Percentiles rank a stretch among this genome's conserved stretches.
Evolutionary conservation across 2,113 vertebrate genomes (phyloP).

Genomic region (Crocuta crocuta): DNA sequence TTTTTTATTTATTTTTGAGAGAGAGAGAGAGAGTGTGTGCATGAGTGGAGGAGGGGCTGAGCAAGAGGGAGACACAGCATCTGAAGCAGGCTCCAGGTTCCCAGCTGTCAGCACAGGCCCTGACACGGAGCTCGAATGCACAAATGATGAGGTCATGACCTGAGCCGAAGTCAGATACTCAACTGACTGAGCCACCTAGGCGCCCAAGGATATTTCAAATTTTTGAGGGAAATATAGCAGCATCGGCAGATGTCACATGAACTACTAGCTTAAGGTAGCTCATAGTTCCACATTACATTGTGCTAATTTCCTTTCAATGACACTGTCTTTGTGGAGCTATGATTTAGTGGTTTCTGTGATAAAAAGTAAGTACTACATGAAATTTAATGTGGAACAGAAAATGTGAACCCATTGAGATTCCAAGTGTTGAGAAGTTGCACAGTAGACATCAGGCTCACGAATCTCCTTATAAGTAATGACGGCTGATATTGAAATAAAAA

Average conservation of each 20-base stretch:
- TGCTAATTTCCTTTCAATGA: background rate
- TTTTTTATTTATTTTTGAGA: too few relatives aligned
- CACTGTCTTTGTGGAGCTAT: background rate
- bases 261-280: background rate
- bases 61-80: too few relatives aligned
- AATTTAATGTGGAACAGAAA: background rate
- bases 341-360: background rate
- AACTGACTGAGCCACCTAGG: too few relatives aligned
- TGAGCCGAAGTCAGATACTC: too few relatives aligned
- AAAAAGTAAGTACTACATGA: background rate
- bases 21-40: too few relatives aligned
- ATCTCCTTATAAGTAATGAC: background rate
- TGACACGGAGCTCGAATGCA: too few relatives aligned
- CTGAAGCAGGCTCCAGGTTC: too few relatives aligned
- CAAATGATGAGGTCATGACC: too few relatives aligned
- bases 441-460: background rate
- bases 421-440: background rate
- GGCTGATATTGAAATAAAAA: background rate
- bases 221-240: background rate
- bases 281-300: background rate
- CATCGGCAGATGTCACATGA: background rate
- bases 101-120: too few relatives aligned
- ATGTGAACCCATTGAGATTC: background rate
- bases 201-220: background rate
- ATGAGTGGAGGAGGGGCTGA: too few relatives aligned